Conservation (phyloP, 2,888 invertebrate species). For the Drosophila cyrtoloma region DNA sequence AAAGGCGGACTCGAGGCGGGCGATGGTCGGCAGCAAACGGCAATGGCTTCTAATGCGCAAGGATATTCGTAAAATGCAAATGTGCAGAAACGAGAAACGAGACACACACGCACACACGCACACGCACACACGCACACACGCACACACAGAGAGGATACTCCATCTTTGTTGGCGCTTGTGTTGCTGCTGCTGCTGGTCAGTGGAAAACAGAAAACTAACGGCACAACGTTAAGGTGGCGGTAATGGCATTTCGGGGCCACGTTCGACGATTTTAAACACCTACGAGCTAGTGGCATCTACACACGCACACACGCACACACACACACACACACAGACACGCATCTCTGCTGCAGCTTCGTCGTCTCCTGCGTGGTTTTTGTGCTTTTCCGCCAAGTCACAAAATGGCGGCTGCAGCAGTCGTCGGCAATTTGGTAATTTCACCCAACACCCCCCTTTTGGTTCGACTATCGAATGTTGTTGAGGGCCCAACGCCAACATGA, state of each 20-base stretch:
- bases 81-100: conserved; percentile 77
- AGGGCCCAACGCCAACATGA: conserved; percentile 14
- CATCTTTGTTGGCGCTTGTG: conserved; percentile 52
- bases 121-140: background rate
- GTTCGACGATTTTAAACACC: conserved; percentile 76
- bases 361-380: conserved; percentile 33
- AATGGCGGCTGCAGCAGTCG: conserved; percentile 71
- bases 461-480: conserved; percentile 1
- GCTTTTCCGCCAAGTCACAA: conserved; percentile 76
- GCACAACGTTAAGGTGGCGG: conserved; percentile 76
- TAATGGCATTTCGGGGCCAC: conserved; percentile 77
- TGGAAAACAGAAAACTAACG: conserved; percentile 62
- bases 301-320: conserved; percentile 7
- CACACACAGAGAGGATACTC: conserved; percentile 30
- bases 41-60: conserved; percentile 78
- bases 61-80: conserved; percentile 83
- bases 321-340: conserved; percentile 1
- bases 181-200: conserved; percentile 50
- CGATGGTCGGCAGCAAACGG: conserved; percentile 19
- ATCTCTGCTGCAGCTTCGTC: conserved; percentile 3
- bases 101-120: conserved; percentile 22
- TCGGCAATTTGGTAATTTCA: conserved; percentile 72
- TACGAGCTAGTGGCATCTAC: conserved; percentile 38
- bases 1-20: conserved; percentile 48
- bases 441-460: conserved; percentile 1